Base-by-base conservation (phyloP, 2,113 vertebrate genomes). In the Pachyramphus minor region DNA sequence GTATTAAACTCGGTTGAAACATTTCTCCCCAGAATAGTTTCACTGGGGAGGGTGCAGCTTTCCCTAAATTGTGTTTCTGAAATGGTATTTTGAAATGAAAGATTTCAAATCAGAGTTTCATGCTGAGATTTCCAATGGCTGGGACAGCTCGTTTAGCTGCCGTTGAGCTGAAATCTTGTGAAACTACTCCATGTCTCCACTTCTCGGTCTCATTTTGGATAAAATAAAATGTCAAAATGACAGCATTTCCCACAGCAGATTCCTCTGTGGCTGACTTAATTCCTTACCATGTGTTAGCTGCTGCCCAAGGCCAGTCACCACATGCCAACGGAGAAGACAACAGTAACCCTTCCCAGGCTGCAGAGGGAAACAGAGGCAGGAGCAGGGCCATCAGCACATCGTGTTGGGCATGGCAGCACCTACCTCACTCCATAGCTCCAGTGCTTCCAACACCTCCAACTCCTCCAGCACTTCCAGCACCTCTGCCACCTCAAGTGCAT, bases 341-440 rank as follows among this genome's bases (percentile, higher is more conserved):
- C 21, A 39, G 47, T 1, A 4, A 27, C 30, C 9, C 41, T 35
- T 21, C 15, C 44, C 2, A 3, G 39, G 58, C 60, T 2, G 2
- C 69, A 31, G 60, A 47, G 67, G 56, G 81, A 62, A 66, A 45
- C 58, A 1, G 23, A 77, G 79, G 58, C n/a, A 11, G 73, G 35
- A 62, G 37, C 25, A 19, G 53, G 2, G 4, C 11, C 6, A 4
- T 20, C 4, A 20, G 66, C 6, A 7, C 3, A 1, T 5, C 0
- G 1, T 47, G 71, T 30, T 37, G 56, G 17, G 75, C 8, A 3
- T 8, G 14, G 9, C 35, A 35, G 50, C 6, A 2, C 35, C 45
- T 1, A 0, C 22, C 30, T 25, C 8, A 3, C 42, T 24, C 49
- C 49, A 3, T 4, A 6, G 50, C 30, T 63, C 9, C 87, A 13